A percentile compares a stretch with the other conserved stretches of the same genome.
phyloP scores from a whole-genome alignment of 2,113 vertebrate genomes.

The Pollachius pollachius region DNA sequence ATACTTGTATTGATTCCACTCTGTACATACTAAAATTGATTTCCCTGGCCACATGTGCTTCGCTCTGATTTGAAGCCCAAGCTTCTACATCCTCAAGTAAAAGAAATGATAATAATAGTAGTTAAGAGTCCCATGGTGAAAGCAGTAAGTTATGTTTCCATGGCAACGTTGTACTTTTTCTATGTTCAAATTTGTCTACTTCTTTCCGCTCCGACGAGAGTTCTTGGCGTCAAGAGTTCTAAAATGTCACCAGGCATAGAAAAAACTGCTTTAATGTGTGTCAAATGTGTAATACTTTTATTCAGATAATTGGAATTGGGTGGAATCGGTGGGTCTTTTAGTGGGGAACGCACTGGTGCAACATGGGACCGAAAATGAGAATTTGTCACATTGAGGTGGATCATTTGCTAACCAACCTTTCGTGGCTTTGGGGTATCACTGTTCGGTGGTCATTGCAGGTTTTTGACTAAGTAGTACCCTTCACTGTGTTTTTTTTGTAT shows the following conservation, averaged over 20 bases:
- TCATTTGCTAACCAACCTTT: background rate
- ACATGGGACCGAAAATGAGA: too few relatives aligned
- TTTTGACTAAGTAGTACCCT: constrained; percentile 26
- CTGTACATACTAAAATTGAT: constrained; percentile 35
- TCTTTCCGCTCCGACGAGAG: constrained; percentile 4
- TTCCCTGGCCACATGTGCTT: constrained; percentile 1
- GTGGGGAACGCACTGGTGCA: background rate
- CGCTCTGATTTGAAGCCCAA: constrained; percentile 36
- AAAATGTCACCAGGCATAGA: background rate
- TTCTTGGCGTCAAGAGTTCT: background rate
- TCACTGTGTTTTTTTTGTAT: background rate
- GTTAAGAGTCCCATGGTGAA: constrained; percentile 48
- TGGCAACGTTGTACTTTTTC: constrained; percentile 30
- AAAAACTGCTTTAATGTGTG: background rate
- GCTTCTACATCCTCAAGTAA: constrained; percentile 28
- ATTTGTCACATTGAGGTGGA: background rate
- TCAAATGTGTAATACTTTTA: background rate
- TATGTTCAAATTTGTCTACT: constrained; percentile 9
- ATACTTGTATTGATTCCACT: constrained; percentile 37
- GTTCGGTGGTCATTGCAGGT: constrained; percentile 25
- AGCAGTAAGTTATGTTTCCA: constrained; percentile 32
- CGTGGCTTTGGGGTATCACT: constrained; percentile 9
- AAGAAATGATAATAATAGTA: constrained; percentile 12
- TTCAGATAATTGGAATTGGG: background rate
- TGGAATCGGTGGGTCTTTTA: background rate